phyloP scores from a whole-genome alignment of 2,113 vertebrate genomes.

The Ceyx melanurus region DNA sequence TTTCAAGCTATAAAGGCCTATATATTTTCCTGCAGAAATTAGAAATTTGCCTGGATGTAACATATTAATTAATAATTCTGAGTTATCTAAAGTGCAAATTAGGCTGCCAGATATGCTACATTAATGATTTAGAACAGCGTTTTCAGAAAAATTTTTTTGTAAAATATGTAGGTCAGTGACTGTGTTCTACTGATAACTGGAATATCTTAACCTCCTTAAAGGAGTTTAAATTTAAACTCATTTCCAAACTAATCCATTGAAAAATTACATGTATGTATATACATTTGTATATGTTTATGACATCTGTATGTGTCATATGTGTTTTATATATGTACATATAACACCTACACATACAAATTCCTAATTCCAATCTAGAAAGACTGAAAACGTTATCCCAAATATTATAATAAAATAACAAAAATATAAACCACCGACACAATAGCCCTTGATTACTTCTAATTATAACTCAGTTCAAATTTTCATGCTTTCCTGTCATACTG shows the following conservation, averaged over 20 bases:
- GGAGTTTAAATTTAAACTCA: conserved; percentile 25
- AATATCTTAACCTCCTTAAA: conserved; percentile 47
- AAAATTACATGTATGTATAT: background rate
- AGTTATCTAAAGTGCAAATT: conserved; percentile 64
- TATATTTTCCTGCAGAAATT: conserved; percentile 4
- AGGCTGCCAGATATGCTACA: background rate
- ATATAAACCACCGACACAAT: background rate
- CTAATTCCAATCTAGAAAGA: background rate
- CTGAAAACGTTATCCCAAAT: background rate
- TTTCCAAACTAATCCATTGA: background rate
- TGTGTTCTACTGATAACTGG: background rate
- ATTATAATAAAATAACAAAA: background rate
- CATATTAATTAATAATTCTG: conserved; percentile 58
- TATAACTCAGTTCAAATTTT: background rate
- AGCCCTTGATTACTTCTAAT: background rate
- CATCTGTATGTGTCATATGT: background rate
- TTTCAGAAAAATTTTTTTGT: conserved; percentile 15
- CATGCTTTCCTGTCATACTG: background rate
- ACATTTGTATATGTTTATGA: background rate
- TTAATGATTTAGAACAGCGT: conserved; percentile 12
- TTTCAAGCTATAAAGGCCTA: conserved; percentile 36
- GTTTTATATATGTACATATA: background rate
- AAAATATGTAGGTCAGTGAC: conserved; percentile 47
- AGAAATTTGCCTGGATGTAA: background rate
- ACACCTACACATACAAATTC: background rate